These are phyloP conservation scores for Eidolon helvum DNA, from an alignment of 2,113 vertebrate species.

Conservation along the genomic window DNA sequence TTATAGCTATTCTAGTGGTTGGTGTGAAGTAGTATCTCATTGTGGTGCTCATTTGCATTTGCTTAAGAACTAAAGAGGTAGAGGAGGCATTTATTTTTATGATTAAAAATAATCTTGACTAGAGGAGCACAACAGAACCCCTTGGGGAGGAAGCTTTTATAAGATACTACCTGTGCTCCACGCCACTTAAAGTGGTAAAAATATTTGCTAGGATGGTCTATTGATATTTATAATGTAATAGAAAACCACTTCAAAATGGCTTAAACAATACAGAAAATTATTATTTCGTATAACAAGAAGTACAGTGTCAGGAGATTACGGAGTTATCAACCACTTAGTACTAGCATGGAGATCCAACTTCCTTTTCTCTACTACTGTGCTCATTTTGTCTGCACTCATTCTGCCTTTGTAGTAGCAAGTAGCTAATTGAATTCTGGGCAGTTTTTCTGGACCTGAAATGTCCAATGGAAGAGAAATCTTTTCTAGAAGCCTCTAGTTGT, in stretches of 20 bases:
- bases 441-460: neutral
- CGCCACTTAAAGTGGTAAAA: neutral
- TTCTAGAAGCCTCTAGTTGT: neutral
- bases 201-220: neutral
- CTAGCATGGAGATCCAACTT: neutral
- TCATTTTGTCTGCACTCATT: neutral
- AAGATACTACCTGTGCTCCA: neutral
- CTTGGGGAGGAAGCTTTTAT: neutral
- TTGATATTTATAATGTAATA: neutral
- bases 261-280: neutral
- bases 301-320: neutral
- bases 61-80: neutral
- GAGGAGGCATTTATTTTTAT: constrained; percentile 20
- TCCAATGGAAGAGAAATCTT: neutral
- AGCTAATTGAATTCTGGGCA: neutral
- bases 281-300: neutral
- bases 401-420: neutral
- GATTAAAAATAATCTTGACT: neutral
- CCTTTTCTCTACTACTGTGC: neutral
- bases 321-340: neutral
- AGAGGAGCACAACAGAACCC: neutral
- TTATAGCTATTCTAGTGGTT: neutral
- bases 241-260: neutral
- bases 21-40: neutral
- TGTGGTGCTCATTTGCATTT: constrained; percentile 15